phyloP scores from a whole-genome alignment of 35 echinoderm and acorn worm species.

The Apostichopus parvimensis region DNA sequence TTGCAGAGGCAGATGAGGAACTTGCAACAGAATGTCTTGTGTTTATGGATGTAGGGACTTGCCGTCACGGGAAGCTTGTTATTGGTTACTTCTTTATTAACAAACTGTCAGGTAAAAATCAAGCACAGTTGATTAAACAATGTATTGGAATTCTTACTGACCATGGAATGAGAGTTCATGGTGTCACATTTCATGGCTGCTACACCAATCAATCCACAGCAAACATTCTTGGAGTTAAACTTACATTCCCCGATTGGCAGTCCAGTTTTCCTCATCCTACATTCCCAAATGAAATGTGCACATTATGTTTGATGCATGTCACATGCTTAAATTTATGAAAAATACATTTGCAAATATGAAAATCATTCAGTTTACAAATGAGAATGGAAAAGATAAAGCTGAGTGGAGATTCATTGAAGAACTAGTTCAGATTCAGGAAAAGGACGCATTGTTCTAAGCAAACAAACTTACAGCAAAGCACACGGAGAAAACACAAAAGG shows the following conservation, averaged over 20 bases:
- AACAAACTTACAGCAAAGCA: constrained; percentile 30
- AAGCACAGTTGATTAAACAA: constrained; percentile 9
- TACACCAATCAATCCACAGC: constrained; percentile 40
- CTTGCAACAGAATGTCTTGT: constrained; percentile 8
- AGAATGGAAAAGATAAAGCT: neutral
- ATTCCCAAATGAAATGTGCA: neutral
- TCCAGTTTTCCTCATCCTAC: neutral
- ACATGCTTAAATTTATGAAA: constrained; percentile 49
- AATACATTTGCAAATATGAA: constrained; percentile 36
- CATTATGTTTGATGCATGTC: constrained; percentile 35
- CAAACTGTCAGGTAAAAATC: constrained; percentile 4
- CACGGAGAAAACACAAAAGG: neutral
- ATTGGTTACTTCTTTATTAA: constrained; percentile 21
- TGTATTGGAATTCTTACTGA: neutral
- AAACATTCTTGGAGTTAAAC: constrained; percentile 4
- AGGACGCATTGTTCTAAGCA: constrained; percentile 10
- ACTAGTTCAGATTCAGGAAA: constrained; percentile 8
- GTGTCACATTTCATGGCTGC: neutral
- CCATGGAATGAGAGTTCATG: neutral
- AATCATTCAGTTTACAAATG: neutral
- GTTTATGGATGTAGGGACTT: neutral
- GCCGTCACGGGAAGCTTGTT: neutral
- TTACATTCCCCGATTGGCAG: neutral
- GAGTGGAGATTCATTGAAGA: constrained; percentile 6
- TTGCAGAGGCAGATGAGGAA: constrained; percentile 4